Conservation (phyloP, 2,797 vertebrate species). For the Enoplosus armatus region DNA sequence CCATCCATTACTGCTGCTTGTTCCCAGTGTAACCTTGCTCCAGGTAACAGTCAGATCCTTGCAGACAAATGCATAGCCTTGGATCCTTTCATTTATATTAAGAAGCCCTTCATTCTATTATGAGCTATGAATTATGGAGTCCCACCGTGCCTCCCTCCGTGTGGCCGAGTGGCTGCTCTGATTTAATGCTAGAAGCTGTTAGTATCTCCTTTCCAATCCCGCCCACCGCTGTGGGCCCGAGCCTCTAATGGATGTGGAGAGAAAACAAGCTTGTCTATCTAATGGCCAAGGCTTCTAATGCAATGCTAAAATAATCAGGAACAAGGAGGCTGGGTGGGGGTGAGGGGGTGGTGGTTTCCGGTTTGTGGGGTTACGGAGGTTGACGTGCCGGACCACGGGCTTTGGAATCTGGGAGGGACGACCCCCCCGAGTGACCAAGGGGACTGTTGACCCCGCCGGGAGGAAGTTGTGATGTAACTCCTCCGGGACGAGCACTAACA, state of each 20-base stretch:
- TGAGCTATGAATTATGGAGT: slow-evolving; percentile 76
- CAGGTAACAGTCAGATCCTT: slow-evolving; percentile 42
- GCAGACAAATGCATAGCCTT: slow-evolving; percentile 7
- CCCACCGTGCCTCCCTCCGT: slow-evolving; percentile 44
- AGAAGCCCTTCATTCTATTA: slow-evolving; percentile 75
- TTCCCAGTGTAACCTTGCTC: slow-evolving; percentile 17
- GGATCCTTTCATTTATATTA: slow-evolving; percentile 61
- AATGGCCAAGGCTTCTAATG: slow-evolving; percentile 74
- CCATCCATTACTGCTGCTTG: slow-evolving; percentile 21
- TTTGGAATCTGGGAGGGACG: slow-evolving; percentile 63
- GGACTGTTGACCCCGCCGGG: slow-evolving; percentile 44
- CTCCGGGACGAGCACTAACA: slow-evolving; percentile 27
- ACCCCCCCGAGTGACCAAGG: slow-evolving; percentile 25
- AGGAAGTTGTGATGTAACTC: slow-evolving; percentile 73
- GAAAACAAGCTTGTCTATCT: slow-evolving; percentile 60
- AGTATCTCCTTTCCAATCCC: slow-evolving; percentile 37
- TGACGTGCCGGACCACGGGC: slow-evolving; percentile 26
- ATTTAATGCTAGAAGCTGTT: slow-evolving; percentile 74
- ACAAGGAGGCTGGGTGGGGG: slow-evolving; percentile 25
- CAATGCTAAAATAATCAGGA: slow-evolving; percentile 72
- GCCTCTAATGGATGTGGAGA: slow-evolving; percentile 76
- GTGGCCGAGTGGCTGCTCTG: slow-evolving; percentile 56
- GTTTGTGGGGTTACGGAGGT: slow-evolving; percentile 47
- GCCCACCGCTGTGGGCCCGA: slow-evolving; percentile 42
- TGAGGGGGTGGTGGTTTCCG: slow-evolving; percentile 45